A percentile compares a stretch with the other conserved stretches of the same genome.
phyloP scores from a whole-genome alignment of 2,888 invertebrate species.

The Acanthoscelides obtectus region DNA sequence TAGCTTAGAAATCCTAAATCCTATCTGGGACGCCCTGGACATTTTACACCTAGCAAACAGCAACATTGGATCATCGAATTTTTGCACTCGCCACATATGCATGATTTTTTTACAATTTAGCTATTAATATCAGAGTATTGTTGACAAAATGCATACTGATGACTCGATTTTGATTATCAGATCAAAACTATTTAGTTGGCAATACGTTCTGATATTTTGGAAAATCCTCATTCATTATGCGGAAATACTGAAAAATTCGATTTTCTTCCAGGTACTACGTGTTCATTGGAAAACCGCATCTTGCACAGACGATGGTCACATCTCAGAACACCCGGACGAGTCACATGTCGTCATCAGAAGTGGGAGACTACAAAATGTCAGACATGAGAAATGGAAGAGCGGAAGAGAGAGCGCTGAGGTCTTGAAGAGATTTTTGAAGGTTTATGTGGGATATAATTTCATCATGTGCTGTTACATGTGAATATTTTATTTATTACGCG shows the following conservation, averaged over 20 bases:
- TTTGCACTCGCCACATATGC: neutral
- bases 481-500: no score
- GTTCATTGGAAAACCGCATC: slow-evolving; percentile 37
- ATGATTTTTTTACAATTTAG: neutral
- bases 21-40: no score
- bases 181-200: neutral
- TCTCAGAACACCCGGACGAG: slow-evolving; percentile 28
- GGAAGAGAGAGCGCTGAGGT: slow-evolving; percentile 15
- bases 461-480: neutral
- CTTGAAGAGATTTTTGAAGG: neutral
- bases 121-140: neutral
- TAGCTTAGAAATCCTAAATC: no score
- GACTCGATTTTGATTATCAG: no score
- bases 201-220: no score
- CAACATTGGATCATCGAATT: no score
- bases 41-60: no score
- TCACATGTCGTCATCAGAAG: slow-evolving; percentile 28
- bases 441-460: no score
- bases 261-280: slow-evolving; percentile 33
- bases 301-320: slow-evolving; percentile 34
- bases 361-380: slow-evolving; percentile 13
- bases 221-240: no score
- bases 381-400: slow-evolving; percentile 13
- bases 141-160: neutral
- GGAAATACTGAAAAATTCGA: no score